Conservation (phyloP, 2,113 vertebrate species). For the Patagioenas fasciata region DNA sequence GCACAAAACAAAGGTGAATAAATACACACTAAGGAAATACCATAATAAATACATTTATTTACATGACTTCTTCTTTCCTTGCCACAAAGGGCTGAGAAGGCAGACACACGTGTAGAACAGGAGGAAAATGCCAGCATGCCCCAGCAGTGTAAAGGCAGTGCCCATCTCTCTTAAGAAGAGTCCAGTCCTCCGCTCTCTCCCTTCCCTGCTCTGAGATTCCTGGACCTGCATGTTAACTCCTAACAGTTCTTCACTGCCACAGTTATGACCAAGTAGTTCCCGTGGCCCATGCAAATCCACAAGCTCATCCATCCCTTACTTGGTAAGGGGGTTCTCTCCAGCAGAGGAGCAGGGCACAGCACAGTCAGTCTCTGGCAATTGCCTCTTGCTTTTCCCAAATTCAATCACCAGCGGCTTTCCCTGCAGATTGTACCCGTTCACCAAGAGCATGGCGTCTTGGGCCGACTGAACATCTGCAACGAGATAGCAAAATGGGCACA, state of each 20-base stretch:
- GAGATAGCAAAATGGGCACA: background rate
- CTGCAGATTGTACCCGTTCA: slow-evolving; percentile 86
- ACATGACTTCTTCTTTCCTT: background rate
- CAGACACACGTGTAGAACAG: background rate
- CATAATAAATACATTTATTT: slow-evolving; percentile 12
- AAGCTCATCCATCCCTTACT: slow-evolving; percentile 1
- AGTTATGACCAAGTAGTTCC: background rate
- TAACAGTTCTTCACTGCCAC: background rate
- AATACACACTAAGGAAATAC: background rate
- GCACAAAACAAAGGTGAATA: background rate
- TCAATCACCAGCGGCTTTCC: slow-evolving; percentile 90
- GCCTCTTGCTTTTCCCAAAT: slow-evolving; percentile 81
- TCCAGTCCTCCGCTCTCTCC: background rate
- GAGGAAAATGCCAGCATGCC: background rate
- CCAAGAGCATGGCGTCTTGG: slow-evolving; percentile 78
- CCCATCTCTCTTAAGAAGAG: background rate
- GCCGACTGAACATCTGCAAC: slow-evolving; percentile 79
- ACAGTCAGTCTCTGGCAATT: background rate
- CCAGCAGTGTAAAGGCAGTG: background rate
- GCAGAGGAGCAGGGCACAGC: background rate
- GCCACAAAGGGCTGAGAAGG: background rate
- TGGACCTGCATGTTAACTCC: background rate
- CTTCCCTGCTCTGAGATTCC: background rate
- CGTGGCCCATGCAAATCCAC: background rate
- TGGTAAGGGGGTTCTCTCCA: background rate